Conservation (phyloP, 2,113 vertebrate species). For the Hydrolagus affinis region DNA sequence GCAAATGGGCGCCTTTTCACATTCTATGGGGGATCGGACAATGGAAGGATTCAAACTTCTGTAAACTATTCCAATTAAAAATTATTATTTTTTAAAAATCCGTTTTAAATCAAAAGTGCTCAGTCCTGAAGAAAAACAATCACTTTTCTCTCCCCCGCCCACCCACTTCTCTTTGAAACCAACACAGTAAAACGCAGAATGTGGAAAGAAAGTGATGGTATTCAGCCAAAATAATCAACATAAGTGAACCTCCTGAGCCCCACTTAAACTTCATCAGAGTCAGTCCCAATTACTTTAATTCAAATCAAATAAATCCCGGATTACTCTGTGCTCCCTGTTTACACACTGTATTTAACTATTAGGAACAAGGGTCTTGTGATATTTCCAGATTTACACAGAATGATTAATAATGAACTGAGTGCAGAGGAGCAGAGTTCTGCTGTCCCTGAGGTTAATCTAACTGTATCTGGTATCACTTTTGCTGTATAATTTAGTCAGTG, state of each 20-base stretch:
- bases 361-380: not conserved
- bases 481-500: too few relatives aligned
- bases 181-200: not conserved
- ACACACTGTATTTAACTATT: not conserved
- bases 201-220: not conserved
- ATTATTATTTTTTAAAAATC: not conserved
- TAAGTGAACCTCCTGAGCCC: not conserved
- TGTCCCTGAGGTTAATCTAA: not conserved
- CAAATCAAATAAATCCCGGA: not conserved
- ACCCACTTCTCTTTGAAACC: not conserved
- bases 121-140: too few relatives aligned
- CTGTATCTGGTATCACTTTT: not conserved
- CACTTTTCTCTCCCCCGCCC: too few relatives aligned
- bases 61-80: not conserved
- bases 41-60: not conserved
- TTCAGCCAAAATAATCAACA: not conserved
- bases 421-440: not conserved
- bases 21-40: not conserved
- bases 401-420: conserved; percentile 4
- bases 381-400: conserved; percentile 2
- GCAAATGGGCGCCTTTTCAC: not conserved
- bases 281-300: not conserved
- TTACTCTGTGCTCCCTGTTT: not conserved
- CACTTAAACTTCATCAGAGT: not conserved
- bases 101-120: not conserved